phyloP scores from a whole-genome alignment of 2,888 invertebrate species.

The Apamea epomidion region DNA sequence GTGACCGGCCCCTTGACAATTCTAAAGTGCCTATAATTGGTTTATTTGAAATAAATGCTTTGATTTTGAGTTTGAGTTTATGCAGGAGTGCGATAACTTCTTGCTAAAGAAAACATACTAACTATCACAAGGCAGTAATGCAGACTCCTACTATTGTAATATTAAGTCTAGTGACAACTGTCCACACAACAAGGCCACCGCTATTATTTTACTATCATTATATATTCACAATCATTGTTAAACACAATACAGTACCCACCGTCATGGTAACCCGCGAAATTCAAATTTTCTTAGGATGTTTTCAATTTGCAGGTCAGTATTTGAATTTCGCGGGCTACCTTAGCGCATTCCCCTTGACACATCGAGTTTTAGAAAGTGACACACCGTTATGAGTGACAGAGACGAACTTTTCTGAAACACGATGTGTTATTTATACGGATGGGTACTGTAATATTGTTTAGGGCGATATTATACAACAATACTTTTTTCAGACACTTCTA shows the following conservation, averaged over 20 bases:
- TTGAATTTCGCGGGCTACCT: neutral
- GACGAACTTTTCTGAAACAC: neutral
- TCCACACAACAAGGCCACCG: constrained; percentile 66
- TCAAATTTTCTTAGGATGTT: no score
- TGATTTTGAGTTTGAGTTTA: no score
- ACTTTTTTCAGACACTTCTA: neutral
- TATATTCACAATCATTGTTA: constrained; percentile 33
- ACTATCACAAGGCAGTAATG: constrained; percentile 27
- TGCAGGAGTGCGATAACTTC: neutral
- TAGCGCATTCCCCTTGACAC: neutral
- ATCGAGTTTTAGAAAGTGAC: neutral
- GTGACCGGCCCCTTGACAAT: no score
- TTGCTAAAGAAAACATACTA: constrained; percentile 7
- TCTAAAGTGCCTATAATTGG: no score
- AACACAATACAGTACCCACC: neutral
- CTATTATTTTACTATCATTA: constrained; percentile 53
- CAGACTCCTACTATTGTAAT: constrained; percentile 34
- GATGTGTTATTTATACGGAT: neutral
- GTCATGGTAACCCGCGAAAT: no score
- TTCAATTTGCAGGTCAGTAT: no score
- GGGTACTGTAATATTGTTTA: neutral
- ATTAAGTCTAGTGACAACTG: constrained; percentile 54
- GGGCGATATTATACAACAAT: neutral
- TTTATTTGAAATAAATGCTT: no score
- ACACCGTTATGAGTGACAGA: neutral